Conservation (phyloP, 2,888 invertebrate species). For the Ennomos erosarius region DNA sequence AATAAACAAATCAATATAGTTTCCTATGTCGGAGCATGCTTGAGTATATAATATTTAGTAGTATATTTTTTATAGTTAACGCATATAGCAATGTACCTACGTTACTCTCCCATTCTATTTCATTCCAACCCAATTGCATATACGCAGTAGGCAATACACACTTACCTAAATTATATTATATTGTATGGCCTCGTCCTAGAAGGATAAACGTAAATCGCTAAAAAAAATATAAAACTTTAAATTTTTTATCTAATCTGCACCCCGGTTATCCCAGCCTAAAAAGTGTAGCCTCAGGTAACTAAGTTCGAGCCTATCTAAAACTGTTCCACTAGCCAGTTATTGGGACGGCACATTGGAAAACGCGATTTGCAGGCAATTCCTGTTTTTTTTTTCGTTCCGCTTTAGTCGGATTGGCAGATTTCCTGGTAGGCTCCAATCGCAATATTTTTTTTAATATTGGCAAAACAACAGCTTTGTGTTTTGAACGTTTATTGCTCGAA, state of each 20-base stretch:
- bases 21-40: too few relatives aligned
- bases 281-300: slow-evolving; percentile 11
- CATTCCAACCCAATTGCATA: too few relatives aligned
- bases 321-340: slow-evolving; percentile 23
- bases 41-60: too few relatives aligned
- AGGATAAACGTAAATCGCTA: too few relatives aligned
- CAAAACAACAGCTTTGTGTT: slow-evolving; percentile 16
- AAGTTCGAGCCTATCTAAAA: slow-evolving; percentile 20
- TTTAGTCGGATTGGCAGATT: slow-evolving; percentile 24
- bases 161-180: too few relatives aligned
- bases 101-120: too few relatives aligned
- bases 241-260: slow-evolving; percentile 3
- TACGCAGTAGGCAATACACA: too few relatives aligned
- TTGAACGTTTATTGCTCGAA: slow-evolving; percentile 6
- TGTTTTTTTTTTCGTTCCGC: slow-evolving; percentile 12
- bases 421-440: slow-evolving; percentile 9
- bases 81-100: too few relatives aligned
- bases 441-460: slow-evolving; percentile 20
- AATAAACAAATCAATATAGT: too few relatives aligned
- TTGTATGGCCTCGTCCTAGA: too few relatives aligned
- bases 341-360: slow-evolving; percentile 31
- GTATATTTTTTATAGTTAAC: too few relatives aligned
- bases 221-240: too few relatives aligned
- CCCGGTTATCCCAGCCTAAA: slow-evolving; percentile 5
- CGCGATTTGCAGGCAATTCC: slow-evolving; percentile 34